Percentiles rank a stretch among this genome's conserved stretches.
phyloP scores from a whole-genome alignment of 1,140 invertebrate species.

The Dolichoris vasculosae region DNA sequence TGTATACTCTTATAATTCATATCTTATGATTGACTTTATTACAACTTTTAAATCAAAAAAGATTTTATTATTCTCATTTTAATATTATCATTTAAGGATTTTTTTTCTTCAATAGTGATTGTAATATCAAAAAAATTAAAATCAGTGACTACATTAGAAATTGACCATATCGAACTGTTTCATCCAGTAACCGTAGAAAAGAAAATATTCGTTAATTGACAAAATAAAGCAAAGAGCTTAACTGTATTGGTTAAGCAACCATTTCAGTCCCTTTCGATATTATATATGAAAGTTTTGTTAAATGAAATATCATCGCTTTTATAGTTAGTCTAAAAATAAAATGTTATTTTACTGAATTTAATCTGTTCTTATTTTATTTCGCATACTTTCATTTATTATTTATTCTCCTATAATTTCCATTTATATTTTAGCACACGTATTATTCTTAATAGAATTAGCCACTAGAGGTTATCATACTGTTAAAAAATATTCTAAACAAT shows the following conservation, averaged over 20 bases:
- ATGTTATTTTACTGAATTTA: slow-evolving; percentile 55
- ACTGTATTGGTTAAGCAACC: slow-evolving; percentile 50
- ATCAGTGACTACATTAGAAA: slow-evolving; percentile 45
- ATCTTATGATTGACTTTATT: slow-evolving; percentile 23
- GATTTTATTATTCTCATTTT: slow-evolving; percentile 26
- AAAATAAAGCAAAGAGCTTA: slow-evolving; percentile 48
- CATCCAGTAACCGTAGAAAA: slow-evolving; percentile 44
- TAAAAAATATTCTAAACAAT: background rate
- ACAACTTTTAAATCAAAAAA: slow-evolving; percentile 22
- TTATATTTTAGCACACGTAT: slow-evolving; percentile 37
- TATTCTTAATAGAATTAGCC: slow-evolving; percentile 17
- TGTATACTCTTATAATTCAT: slow-evolving; percentile 38
- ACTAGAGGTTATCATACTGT: too few species aligned
- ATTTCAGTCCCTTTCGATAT: slow-evolving; percentile 47
- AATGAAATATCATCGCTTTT: slow-evolving; percentile 54
- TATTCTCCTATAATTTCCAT: slow-evolving; percentile 33
- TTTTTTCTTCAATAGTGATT: slow-evolving; percentile 33
- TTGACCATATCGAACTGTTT: slow-evolving; percentile 53
- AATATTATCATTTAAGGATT: slow-evolving; percentile 29
- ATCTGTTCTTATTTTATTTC: slow-evolving; percentile 40
- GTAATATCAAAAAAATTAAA: slow-evolving; percentile 24
- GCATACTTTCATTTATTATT: slow-evolving; percentile 34
- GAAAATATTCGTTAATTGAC: slow-evolving; percentile 47
- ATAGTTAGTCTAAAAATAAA: slow-evolving; percentile 56
- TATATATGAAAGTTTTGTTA: slow-evolving; percentile 52